Conservation (phyloP, 2,888 invertebrate genomes). For the Seira ritae region DNA sequence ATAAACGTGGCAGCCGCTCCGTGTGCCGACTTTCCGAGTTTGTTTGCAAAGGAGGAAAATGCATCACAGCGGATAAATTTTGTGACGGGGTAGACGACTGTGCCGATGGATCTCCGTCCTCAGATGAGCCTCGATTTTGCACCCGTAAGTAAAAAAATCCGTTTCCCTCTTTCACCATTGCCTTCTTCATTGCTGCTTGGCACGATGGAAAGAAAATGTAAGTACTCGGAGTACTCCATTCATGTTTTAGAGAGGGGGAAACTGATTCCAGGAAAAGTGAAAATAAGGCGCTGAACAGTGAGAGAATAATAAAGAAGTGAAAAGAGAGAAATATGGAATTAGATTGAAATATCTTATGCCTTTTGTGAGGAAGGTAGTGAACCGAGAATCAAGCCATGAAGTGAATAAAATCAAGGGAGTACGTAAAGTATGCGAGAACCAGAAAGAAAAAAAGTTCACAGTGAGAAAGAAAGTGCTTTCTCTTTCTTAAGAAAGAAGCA, state of each 20-base stretch:
- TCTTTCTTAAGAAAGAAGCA: too few relatives aligned
- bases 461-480: too few relatives aligned
- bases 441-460: too few relatives aligned
- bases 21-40: slow-evolving; percentile 86
- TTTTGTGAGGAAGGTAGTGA: slow-evolving; percentile 19
- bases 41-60: slow-evolving; percentile 82
- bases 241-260: too few relatives aligned
- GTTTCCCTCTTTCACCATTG: slow-evolving; percentile 13
- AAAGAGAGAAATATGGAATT: too few relatives aligned
- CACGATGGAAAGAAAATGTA: neutral
- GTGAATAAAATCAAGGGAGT: too few relatives aligned
- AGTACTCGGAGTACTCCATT: neutral
- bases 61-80: slow-evolving; percentile 87
- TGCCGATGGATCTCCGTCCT: slow-evolving; percentile 80
- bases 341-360: too few relatives aligned
- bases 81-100: slow-evolving; percentile 89
- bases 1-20: slow-evolving; percentile 64
- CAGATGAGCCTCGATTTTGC: slow-evolving; percentile 88
- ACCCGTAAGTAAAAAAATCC: slow-evolving; percentile 84
- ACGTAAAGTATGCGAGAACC: too few relatives aligned
- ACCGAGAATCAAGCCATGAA: slow-evolving; percentile 35
- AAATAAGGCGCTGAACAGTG: too few relatives aligned
- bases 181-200: neutral
- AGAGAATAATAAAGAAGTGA: too few relatives aligned
- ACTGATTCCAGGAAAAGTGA: too few relatives aligned